Percentiles rank a stretch among this genome's conserved stretches.
Evolutionary conservation across 2,797 vertebrate species (phyloP).

Genomic region (Mormyrops attenuatus): DNA sequence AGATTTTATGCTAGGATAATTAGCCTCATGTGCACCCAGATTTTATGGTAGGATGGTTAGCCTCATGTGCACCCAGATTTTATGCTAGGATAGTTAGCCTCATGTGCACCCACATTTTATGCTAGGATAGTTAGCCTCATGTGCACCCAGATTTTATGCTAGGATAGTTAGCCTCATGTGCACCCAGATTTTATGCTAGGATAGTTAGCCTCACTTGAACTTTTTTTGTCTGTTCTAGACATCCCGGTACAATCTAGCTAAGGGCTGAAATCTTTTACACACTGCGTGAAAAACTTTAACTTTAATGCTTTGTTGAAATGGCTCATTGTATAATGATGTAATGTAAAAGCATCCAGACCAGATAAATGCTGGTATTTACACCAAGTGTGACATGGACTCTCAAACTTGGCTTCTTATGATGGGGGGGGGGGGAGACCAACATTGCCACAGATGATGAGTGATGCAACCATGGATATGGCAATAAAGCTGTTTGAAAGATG

Average conservation of each 20-base stretch:
- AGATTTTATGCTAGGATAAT: too few species aligned
- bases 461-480: background rate
- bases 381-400: background rate
- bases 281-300: background rate
- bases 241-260: background rate
- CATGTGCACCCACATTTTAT: background rate
- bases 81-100: background rate
- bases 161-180: too few species aligned
- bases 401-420: background rate
- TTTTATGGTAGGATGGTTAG: too few species aligned
- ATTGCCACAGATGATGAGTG: background rate
- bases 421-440: background rate
- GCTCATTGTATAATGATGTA: background rate
- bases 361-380: background rate
- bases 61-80: too few species aligned
- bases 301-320: background rate
- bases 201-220: background rate
- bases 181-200: too few species aligned
- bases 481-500: slow-evolving; percentile 8
- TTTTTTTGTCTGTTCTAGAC: background rate
- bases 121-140: too few species aligned
- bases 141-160: too few species aligned
- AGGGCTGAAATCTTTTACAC: background rate
- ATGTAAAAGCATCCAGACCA: background rate
- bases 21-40: too few species aligned